Evolutionary conservation across 2,797 vertebrate genomes (phyloP).

Genomic region (Arctocebus calabarensis): DNA sequence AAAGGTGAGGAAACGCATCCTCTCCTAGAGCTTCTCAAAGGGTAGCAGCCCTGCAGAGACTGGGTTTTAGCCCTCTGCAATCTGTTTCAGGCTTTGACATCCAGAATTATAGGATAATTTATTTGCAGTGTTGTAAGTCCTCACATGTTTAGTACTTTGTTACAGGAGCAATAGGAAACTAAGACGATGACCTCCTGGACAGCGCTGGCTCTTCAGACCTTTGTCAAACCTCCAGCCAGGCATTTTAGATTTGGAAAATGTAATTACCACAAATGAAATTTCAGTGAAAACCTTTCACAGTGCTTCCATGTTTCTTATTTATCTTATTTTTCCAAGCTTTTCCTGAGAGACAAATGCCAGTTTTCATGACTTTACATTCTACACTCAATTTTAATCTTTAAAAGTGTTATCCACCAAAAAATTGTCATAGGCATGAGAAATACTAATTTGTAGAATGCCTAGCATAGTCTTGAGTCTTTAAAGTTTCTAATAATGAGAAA

Average conservation of each 20-base stretch:
- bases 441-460: slow-evolving; percentile 56
- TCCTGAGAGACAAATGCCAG: slow-evolving; percentile 8
- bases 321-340: slow-evolving; percentile 37
- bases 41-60: background rate
- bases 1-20: background rate
- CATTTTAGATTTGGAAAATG: slow-evolving; percentile 54
- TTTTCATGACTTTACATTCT: slow-evolving; percentile 68
- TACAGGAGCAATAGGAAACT: background rate
- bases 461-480: background rate
- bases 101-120: background rate
- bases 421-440: background rate
- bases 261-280: slow-evolving; percentile 21
- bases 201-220: background rate
- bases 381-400: slow-evolving; percentile 47
- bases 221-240: background rate
- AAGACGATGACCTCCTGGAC: background rate
- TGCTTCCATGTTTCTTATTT: slow-evolving; percentile 47
- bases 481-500: background rate
- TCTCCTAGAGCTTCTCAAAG: background rate
- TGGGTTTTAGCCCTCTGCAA: background rate
- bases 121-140: background rate
- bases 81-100: background rate
- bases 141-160: background rate
- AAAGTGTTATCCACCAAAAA: background rate
- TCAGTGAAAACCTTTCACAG: slow-evolving; percentile 60